phyloP scores from a whole-genome alignment of 1,140 invertebrate species.

The Diabrotica virgifera region DNA sequence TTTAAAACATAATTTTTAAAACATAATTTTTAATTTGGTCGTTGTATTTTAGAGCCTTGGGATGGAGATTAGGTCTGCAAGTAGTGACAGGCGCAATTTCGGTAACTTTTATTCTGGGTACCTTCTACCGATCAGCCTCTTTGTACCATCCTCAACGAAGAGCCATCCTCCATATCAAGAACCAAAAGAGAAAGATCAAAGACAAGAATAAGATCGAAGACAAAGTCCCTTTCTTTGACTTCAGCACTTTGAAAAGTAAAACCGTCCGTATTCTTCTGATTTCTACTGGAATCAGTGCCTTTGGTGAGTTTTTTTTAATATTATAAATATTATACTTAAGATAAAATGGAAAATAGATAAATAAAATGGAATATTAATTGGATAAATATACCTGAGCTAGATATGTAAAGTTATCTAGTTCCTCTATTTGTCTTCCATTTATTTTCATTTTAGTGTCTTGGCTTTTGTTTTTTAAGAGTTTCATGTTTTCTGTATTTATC shows the following conservation, averaged over 20 bases:
- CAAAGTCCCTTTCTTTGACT: conserved; percentile 80
- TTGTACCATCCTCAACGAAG: conserved; percentile 85
- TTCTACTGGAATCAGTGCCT: conserved; percentile 70
- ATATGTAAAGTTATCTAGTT: no score
- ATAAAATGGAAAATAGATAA: no score
- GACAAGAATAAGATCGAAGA: conserved; percentile 73
- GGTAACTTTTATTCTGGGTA: conserved; percentile 81
- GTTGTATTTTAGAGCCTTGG: conserved; percentile 66
- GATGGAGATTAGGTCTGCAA: conserved; percentile 85
- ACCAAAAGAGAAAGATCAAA: conserved; percentile 81
- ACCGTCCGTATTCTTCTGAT: conserved; percentile 79
- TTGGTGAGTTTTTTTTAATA: conserved; percentile 53
- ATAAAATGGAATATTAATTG: no score
- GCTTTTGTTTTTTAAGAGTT: no score
- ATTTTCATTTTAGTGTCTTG: no score
- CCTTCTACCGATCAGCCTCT: conserved; percentile 85
- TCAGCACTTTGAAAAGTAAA: conserved; percentile 77
- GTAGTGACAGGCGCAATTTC: conserved; percentile 81
- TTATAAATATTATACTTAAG: no score
- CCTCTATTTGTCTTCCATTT: no score
- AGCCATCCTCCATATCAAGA: conserved; percentile 87
- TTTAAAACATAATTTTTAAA: no score
- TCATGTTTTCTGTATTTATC: no score
- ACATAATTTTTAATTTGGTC: conserved; percentile 8
- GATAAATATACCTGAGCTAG: no score